phyloP scores from a whole-genome alignment of 2,888 invertebrate species.

The Metallyticus violacea region DNA sequence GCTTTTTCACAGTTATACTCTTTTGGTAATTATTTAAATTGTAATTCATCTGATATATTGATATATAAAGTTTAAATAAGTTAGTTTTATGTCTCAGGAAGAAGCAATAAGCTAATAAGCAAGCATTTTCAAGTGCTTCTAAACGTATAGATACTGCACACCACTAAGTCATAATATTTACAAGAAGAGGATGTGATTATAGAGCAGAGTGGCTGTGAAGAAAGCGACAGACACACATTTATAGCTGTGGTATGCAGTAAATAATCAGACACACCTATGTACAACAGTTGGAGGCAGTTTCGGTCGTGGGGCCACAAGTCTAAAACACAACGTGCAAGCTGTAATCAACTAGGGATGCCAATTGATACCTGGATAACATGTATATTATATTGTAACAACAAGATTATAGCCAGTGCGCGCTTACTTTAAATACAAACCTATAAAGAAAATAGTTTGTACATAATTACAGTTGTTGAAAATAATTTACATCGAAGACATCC shows the following conservation, averaged over 20 bases:
- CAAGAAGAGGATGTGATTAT: not conserved
- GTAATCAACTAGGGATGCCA: not conserved
- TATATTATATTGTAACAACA: not conserved
- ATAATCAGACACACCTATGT: conserved; percentile 26
- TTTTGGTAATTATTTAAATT: too few relatives aligned
- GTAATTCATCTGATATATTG: too few relatives aligned
- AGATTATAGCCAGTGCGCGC: not conserved
- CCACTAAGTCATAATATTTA: not conserved
- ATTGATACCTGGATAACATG: too few relatives aligned
- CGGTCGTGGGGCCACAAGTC: conserved; percentile 10
- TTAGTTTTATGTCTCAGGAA: not conserved
- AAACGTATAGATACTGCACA: not conserved
- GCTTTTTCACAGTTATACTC: too few relatives aligned
- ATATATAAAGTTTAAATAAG: too few relatives aligned
- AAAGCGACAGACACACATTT: not conserved
- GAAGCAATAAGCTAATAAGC: not conserved
- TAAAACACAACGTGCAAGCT: not conserved
- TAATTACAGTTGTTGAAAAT: not conserved
- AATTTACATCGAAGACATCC: not conserved
- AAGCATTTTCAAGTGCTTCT: not conserved
- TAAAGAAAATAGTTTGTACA: not conserved
- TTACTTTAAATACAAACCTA: not conserved
- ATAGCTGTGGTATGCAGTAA: not conserved
- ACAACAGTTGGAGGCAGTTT: conserved; percentile 22
- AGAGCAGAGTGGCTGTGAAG: not conserved